Conservation (phyloP, 2,888 invertebrate genomes). For the Amblyteles armatorius region DNA sequence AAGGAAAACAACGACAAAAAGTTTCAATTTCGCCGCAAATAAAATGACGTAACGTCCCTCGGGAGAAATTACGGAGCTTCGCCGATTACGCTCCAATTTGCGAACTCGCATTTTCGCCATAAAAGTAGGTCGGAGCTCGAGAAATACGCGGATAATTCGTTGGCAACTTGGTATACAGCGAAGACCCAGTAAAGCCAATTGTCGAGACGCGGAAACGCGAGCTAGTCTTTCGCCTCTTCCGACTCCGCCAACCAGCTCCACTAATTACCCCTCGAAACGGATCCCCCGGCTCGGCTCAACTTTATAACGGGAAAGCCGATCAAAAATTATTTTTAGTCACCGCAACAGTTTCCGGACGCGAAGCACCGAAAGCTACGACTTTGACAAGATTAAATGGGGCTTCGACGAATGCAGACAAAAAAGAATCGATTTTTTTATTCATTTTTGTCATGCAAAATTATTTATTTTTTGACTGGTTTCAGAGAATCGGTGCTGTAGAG, state of each 20-base stretch:
- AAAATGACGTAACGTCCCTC: neutral
- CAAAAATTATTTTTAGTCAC: slow-evolving; percentile 9
- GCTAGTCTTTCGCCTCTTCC: neutral
- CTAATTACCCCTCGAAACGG: slow-evolving; percentile 45
- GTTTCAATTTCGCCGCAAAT: neutral
- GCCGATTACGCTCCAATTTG: slow-evolving; percentile 54
- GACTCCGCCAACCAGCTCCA: neutral
- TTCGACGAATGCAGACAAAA: neutral
- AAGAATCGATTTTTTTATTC: neutral
- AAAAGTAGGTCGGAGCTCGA: neutral
- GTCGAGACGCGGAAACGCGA: neutral
- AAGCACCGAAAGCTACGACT: neutral
- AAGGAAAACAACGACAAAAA: neutral
- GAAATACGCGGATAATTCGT: slow-evolving; percentile 7
- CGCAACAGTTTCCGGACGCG: neutral
- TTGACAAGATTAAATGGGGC: neutral
- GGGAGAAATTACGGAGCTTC: slow-evolving; percentile 43
- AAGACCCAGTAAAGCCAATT: neutral
- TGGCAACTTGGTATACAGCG: neutral
- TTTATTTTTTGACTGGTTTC: slow-evolving; percentile 61
- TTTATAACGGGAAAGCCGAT: slow-evolving; percentile 42
- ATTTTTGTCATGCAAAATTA: neutral
- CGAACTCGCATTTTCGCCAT: neutral
- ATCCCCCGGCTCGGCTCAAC: slow-evolving; percentile 26
- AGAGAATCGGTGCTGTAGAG: slow-evolving; percentile 87